These are phyloP conservation scores for Prosopocoilus inquinatus DNA, from an alignment of 2,888 invertebrate species.

Conservation along the genomic window DNA sequence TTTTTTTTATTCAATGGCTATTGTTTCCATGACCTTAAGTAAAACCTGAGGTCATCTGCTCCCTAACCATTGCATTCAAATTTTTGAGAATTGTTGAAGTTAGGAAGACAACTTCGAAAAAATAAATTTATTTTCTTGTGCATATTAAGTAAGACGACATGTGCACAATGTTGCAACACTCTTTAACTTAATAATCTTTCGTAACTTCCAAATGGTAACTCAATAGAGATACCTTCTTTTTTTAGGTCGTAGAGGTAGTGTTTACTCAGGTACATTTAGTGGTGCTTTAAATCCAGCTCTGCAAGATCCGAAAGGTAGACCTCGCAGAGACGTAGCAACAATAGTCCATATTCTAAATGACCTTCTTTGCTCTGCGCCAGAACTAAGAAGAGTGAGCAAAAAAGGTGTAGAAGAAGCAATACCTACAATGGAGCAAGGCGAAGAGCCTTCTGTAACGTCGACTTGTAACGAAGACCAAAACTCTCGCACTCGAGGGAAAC, in stretches of 20 bases:
- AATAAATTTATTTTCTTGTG: too few species aligned
- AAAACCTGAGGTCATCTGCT: too few species aligned
- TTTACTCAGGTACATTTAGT: constrained; percentile 95
- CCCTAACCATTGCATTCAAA: too few species aligned
- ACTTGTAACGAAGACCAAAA: constrained; percentile 47
- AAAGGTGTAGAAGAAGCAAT: constrained; percentile 44
- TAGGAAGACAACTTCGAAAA: too few species aligned
- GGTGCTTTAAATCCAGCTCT: constrained; percentile 91
- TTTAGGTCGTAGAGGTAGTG: constrained; percentile 92
- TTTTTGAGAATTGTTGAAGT: too few species aligned
- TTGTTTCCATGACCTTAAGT: too few species aligned
- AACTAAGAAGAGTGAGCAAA: constrained; percentile 42
- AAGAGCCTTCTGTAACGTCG: constrained; percentile 28
- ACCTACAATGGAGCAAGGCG: constrained; percentile 32
- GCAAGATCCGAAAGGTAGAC: constrained; percentile 88
- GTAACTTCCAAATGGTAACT: too few species aligned
- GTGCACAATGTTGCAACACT: too few species aligned
- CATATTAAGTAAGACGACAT: too few species aligned
- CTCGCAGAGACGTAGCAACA: constrained; percentile 90
- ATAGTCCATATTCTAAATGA: constrained; percentile 96
- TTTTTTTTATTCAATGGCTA: too few species aligned
- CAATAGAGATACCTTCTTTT: constrained; percentile 59
- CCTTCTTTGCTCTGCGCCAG: constrained; percentile 81
- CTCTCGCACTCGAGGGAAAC: constrained; percentile 64
- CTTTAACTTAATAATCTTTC: too few species aligned